Base-by-base conservation (phyloP, 2,888 invertebrate genomes). In the Seladonia tumulorum region DNA sequence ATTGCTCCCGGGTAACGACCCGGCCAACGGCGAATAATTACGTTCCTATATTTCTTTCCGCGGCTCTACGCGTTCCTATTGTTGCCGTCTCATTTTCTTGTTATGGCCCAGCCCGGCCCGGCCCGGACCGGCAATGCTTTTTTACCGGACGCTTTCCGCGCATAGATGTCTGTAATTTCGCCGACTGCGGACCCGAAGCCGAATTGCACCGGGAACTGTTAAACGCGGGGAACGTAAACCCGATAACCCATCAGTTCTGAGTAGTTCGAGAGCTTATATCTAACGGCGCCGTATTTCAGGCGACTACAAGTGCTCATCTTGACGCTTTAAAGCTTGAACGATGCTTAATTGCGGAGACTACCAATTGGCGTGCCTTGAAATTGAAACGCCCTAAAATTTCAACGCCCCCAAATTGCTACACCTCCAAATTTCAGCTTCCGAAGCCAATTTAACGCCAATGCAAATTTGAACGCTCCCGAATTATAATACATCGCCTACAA, bases 1-100 rank as follows among this genome's bases (percentile, higher is more conserved):
- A 84, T 77, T 85, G 81, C 87, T 57, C 39, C 68, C 81, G 79
- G 39, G 76, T 86, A 73, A 83, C 83, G 81, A 81, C 83, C 83
- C 57, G 16, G 16, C 25, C 81, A 16, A 53, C 57, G 53, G 35
- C 73, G 76, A 73, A 83, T 81, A 83, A 83, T 83, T 83, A 76
- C 83, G 29, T 73, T 76, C 81, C 76, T 83, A 76, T 73, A 81
- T 81, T 68, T 76, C 75, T 83, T 83, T 76, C 83, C 81, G 45
- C 82, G 82, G 78, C 73, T 78, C 82, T 57, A 73, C 45, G 14
- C 80, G 71, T 53, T n/a, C 83, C 53, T 22, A 82, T 79, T 82
- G 79, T 82, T 78, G 72, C 76, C 2, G 12, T 35, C 45, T 39
- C n/a, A 47, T 49, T 72, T 49, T 72, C 72, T 72, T 29, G 29